Evolutionary conservation across 2,888 invertebrate genomes (phyloP).

Genomic region (Pogonocherus hispidulus): DNA sequence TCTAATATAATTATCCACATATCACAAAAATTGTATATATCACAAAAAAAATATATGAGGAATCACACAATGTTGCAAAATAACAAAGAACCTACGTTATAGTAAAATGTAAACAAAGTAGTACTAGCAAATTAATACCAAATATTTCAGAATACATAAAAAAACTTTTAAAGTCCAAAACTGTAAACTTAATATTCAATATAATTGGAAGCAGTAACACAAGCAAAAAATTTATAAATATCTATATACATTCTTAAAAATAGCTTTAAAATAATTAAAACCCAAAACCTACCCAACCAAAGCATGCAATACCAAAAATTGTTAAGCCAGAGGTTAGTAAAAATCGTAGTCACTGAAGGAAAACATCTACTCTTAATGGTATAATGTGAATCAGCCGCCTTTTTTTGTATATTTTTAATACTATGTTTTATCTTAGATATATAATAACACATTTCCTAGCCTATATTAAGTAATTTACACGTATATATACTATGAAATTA

Average conservation of each 20-base stretch:
- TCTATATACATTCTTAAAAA: conserved; percentile 53
- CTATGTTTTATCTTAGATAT: conserved; percentile 57
- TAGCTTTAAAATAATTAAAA: conserved; percentile 45
- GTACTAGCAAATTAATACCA: conserved; percentile 28
- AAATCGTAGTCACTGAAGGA: conserved; percentile 30
- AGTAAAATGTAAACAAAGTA: conserved; percentile 41
- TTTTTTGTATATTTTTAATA: conserved; percentile 56
- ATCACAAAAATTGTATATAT: conserved; percentile 40
- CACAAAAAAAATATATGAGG: conserved; percentile 31
- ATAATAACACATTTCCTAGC: conserved; percentile 63
- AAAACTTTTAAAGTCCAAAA: conserved; percentile 6
- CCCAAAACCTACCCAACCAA: conserved; percentile 49
- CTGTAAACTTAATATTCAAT: conserved; percentile 19
- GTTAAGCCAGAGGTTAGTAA: conserved; percentile 33
- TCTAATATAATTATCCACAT: too few species aligned
- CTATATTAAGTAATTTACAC: conserved; percentile 60
- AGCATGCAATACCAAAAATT: conserved; percentile 34
- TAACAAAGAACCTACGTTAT: conserved; percentile 17
- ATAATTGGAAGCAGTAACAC: conserved; percentile 39
- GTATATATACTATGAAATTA: conserved; percentile 69
- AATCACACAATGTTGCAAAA: conserved; percentile 23
- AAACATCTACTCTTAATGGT: conserved; percentile 35
- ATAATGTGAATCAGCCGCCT: conserved; percentile 53
- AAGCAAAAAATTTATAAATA: conserved; percentile 46
- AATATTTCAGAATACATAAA: conserved; percentile 15